These are phyloP conservation scores for Phytoseiulus persimilis DNA, from an alignment of 2,888 invertebrate species.

Conservation along the genomic window DNA sequence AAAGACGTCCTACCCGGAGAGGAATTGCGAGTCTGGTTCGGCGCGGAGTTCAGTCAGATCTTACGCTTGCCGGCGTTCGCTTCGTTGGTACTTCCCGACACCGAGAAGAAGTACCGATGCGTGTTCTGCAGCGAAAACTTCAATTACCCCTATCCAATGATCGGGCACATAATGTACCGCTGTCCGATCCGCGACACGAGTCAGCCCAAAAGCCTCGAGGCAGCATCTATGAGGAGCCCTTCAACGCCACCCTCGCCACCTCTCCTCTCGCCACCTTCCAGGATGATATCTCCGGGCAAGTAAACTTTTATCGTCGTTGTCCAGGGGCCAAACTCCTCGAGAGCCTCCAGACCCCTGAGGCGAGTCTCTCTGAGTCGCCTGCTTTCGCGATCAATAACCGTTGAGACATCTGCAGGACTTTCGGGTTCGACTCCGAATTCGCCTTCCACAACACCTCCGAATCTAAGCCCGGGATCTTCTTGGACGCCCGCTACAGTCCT, in stretches of 20 bases:
- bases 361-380: background rate
- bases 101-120: slow-evolving; percentile 44
- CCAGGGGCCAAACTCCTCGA: no score
- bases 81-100: slow-evolving; percentile 42
- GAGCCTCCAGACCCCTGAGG: no score
- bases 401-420: slow-evolving; percentile 13
- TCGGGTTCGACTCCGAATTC: slow-evolving; percentile 37
- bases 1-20: slow-evolving; percentile 42
- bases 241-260: slow-evolving; percentile 10
- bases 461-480: slow-evolving; percentile 26
- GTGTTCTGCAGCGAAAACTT: slow-evolving; percentile 45
- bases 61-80: slow-evolving; percentile 44
- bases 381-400: background rate
- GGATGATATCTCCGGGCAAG: slow-evolving; percentile 28
- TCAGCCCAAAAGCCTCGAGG: slow-evolving; percentile 24
- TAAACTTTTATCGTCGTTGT: background rate
- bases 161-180: slow-evolving; percentile 45
- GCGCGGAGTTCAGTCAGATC: slow-evolving; percentile 43
- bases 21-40: slow-evolving; percentile 45
- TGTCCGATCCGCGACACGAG: slow-evolving; percentile 42
- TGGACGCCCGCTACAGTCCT: slow-evolving; percentile 28
- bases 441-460: slow-evolving; percentile 30
- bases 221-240: slow-evolving; percentile 7
- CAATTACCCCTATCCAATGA: slow-evolving; percentile 44
- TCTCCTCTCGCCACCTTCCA: slow-evolving; percentile 10